Evolutionary conservation across 2,888 invertebrate species (phyloP), one percentile per base, ranked within the genome.

Genomic region (Lasioglossum leucozonium): DNA sequence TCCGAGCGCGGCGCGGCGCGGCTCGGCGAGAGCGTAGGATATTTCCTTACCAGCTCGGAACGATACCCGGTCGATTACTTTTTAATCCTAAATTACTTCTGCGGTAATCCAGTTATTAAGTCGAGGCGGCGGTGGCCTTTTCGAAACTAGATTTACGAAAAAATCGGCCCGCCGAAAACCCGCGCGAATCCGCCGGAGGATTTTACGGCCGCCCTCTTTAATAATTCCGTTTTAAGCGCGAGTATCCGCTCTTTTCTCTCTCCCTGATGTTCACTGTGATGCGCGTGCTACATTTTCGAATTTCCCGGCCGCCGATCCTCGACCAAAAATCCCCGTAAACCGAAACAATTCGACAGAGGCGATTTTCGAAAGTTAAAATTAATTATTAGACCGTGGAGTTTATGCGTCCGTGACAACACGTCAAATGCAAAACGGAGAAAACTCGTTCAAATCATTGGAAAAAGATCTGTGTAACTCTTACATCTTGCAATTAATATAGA

Each of bases 21-120:
- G 79, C 69, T 34, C 79, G 81, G 30, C 58, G 62, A 34, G 78
- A 75, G 40, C 74, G 69, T 77, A 77, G 80, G 69, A 82, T 74
- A 83, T 84, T 87, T 85, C 69, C 82, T 85, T 88, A 83, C 79
- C 72, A 58, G 47, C 26, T 40, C 42, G 58, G 30, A 58, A 77
- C 74, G 80, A 79, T 83, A 88, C 77, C 86, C 78, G 77, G 84
- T 91, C 89, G 88, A 91, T 91, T 90, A 91, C 87, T 88, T 91
- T 89, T 87, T 89, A 89, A 89, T 91, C 88, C 88, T 87, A 87
- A 91, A 90, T 91, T 88, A 91, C 85, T 89, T 87, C 76, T 74
- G 67, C 69, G 78, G 86, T 91, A 91, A 91, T 91, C 89, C 88
- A 75, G 87, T 90, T 91, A 91, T 90, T 91, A 89, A 87, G 86